These are phyloP conservation scores for Chlamydotis undulata DNA, from an alignment of 2,113 vertebrate species.

Conservation along the genomic window DNA sequence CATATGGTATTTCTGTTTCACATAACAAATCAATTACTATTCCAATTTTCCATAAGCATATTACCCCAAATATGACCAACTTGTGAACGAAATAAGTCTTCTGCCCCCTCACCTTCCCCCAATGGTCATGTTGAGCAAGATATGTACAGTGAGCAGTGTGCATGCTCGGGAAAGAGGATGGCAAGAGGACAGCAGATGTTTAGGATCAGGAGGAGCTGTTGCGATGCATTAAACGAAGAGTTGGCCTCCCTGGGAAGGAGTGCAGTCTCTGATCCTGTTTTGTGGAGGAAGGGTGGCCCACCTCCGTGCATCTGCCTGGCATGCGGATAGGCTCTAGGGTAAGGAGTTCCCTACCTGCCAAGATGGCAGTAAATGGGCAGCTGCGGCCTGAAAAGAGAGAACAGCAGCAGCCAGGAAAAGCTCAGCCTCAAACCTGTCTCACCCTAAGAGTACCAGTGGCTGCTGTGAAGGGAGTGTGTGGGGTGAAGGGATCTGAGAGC, in stretches of 20 bases:
- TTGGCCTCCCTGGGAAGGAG: neutral
- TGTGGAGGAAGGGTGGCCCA: neutral
- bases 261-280: neutral
- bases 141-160: neutral
- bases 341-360: neutral
- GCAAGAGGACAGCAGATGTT: neutral
- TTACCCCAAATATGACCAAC: neutral
- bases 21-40: neutral
- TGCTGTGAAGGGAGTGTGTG: neutral
- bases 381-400: neutral
- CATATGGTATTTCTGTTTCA: neutral
- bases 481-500: neutral
- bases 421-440: neutral
- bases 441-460: neutral
- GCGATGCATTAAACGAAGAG: neutral
- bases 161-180: neutral
- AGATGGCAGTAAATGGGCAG: neutral
- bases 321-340: neutral
- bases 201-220: neutral
- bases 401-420: neutral
- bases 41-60: neutral
- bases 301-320: neutral
- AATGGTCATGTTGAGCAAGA: neutral
- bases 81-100: neutral
- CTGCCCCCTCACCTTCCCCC: too few species aligned